phyloP scores from a whole-genome alignment of 1,140 invertebrate species.

The Drosophila paulistorum region DNA sequence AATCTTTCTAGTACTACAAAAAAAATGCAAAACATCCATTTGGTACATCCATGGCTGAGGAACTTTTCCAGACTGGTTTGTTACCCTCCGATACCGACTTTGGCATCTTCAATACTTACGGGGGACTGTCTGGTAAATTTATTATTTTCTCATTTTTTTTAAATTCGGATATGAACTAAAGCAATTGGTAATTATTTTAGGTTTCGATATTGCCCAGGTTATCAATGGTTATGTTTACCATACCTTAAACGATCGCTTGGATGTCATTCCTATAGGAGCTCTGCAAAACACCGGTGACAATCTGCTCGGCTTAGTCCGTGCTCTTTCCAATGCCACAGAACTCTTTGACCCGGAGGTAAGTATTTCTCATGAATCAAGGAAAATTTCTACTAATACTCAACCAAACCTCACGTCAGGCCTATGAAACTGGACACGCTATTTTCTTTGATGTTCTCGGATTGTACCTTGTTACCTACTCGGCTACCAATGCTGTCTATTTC shows the following conservation, averaged over 20 bases:
- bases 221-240: constrained; percentile 96
- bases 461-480: constrained; percentile 87
- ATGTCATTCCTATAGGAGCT: constrained; percentile 90
- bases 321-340: constrained; percentile 86
- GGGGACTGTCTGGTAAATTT: constrained; percentile 82
- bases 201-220: constrained; percentile 94
- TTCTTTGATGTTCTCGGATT: constrained; percentile 92
- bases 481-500: constrained; percentile 84
- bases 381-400: constrained; percentile 38
- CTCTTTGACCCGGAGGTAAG: constrained; percentile 85
- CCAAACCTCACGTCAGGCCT: constrained; percentile 69
- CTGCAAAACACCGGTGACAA: constrained; percentile 93
- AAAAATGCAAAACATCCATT: constrained; percentile 90
- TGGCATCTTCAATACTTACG: constrained; percentile 90
- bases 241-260: constrained; percentile 90
- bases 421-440: constrained; percentile 85
- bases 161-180: neutral
- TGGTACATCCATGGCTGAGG: constrained; percentile 91
- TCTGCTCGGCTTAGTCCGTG: constrained; percentile 87
- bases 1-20: constrained; percentile 89
- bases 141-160: neutral
- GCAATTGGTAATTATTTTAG: constrained; percentile 1
- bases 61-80: constrained; percentile 92
- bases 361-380: neutral
- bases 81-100: constrained; percentile 95